phyloP scores from a whole-genome alignment of 2,797 vertebrate species.

The Champsocephalus gunnari region DNA sequence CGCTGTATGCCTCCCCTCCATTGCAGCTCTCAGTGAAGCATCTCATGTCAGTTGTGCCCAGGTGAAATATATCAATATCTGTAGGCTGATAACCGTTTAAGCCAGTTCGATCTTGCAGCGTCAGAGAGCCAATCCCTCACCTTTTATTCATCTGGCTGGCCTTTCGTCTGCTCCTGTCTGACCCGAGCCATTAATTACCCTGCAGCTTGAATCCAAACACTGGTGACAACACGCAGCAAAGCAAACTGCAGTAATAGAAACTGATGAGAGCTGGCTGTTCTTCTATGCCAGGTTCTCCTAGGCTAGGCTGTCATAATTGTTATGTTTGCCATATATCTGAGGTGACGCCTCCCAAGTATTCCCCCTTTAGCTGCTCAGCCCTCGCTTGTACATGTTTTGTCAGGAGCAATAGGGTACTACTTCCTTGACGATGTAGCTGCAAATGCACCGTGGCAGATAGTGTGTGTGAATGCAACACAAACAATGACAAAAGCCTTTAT shows the following conservation, averaged over 20 bases:
- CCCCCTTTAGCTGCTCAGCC: slow-evolving; percentile 12
- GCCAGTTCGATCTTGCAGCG: slow-evolving; percentile 75
- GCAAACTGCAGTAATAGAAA: slow-evolving; percentile 68
- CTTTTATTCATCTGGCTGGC: slow-evolving; percentile 79
- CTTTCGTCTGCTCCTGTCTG: slow-evolving; percentile 69
- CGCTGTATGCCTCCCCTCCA: slow-evolving; percentile 14
- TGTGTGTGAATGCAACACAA: slow-evolving; percentile 52
- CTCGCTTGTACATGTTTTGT: slow-evolving; percentile 59
- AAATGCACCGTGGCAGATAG: slow-evolving; percentile 35
- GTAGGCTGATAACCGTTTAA: slow-evolving; percentile 77
- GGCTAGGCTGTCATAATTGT: slow-evolving; percentile 58
- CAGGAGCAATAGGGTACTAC: slow-evolving; percentile 60
- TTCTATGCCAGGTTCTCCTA: slow-evolving; percentile 38
- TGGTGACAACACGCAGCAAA: slow-evolving; percentile 45
- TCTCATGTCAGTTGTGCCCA: slow-evolving; percentile 57
- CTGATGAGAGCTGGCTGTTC: slow-evolving; percentile 54
- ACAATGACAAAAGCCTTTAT: slow-evolving; percentile 60
- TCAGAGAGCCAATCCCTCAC: slow-evolving; percentile 75
- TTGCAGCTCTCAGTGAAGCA: slow-evolving; percentile 54
- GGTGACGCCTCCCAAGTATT: slow-evolving; percentile 42
- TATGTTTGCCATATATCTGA: slow-evolving; percentile 64
- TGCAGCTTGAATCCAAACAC: slow-evolving; percentile 64
- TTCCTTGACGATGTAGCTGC: slow-evolving; percentile 34
- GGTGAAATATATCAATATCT: slow-evolving; percentile 82
- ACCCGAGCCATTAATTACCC: slow-evolving; percentile 80